Conservation (phyloP, 2,113 vertebrate species). For the Hippopotamus amphibius region DNA sequence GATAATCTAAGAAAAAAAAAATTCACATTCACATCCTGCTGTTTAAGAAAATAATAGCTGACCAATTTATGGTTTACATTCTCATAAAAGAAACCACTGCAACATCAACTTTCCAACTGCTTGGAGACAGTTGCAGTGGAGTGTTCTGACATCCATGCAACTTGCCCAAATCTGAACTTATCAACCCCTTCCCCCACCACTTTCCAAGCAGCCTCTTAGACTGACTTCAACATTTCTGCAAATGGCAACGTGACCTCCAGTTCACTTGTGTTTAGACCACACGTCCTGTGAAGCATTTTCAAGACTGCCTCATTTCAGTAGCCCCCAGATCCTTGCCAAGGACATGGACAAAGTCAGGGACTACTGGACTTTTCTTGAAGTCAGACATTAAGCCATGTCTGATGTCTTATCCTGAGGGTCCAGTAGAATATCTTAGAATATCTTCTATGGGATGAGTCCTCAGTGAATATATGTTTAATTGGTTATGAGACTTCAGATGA, state of each 20-base stretch:
- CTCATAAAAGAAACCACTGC: not conserved
- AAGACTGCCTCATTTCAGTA: not conserved
- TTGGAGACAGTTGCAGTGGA: too few species aligned
- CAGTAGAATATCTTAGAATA: not conserved
- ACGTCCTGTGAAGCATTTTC: not conserved
- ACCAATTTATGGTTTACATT: not conserved
- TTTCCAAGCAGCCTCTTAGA: not conserved
- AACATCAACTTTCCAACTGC: not conserved
- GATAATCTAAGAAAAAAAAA: not conserved
- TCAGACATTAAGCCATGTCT: too few species aligned
- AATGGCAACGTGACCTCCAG: too few species aligned
- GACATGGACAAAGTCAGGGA: not conserved
- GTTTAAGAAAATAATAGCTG: not conserved
- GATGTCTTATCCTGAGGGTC: not conserved
- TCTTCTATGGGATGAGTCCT: not conserved
- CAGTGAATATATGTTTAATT: not conserved
- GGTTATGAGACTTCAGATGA: not conserved
- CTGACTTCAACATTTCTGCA: not conserved
- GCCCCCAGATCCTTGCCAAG: not conserved
- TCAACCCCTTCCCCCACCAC: fast-evolving
- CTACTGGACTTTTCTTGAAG: not conserved
- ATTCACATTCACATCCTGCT: not conserved
- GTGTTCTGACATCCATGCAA: too few species aligned
- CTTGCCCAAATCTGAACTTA: not conserved
- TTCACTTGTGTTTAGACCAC: not conserved